Percentiles rank a stretch among this genome's conserved stretches.
These are phyloP conservation scores for Danionella cerebrum DNA, from an alignment of 2,113 vertebrate genomes.

Conservation along the genomic window DNA sequence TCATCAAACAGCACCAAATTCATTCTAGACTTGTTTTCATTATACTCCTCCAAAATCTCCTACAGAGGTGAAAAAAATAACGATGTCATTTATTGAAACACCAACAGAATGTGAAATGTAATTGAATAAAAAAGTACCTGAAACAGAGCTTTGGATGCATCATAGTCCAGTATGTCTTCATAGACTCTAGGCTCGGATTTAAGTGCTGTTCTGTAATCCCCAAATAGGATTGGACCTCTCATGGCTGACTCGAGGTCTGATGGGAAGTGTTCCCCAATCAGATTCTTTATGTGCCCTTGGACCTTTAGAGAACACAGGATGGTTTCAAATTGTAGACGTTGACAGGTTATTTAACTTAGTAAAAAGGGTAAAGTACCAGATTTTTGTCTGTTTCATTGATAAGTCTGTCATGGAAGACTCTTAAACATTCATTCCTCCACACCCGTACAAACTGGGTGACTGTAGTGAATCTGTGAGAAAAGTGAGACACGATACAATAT, in stretches of 20 bases:
- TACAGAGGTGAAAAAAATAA: conserved; percentile 40
- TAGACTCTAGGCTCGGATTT: conserved; percentile 80
- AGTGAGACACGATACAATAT: not conserved
- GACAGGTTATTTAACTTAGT: too few species aligned
- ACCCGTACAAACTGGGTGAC: conserved; percentile 84
- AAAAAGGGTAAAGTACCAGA: too few species aligned
- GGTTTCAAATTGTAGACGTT: too few species aligned
- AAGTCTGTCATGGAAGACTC: conserved; percentile 91
- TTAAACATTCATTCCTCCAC: conserved; percentile 93
- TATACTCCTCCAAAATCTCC: conserved; percentile 95
- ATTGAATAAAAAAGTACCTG: conserved; percentile 63
- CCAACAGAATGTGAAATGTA: not conserved
- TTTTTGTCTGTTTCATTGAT: conserved; percentile 81
- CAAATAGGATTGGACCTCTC: conserved; percentile 87
- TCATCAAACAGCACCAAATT: conserved; percentile 91
- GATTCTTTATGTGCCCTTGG: conserved; percentile 67
- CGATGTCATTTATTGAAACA: not conserved
- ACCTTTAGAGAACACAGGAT: conserved; percentile 67
- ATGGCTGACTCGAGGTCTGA: conserved; percentile 66
- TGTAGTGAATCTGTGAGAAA: conserved; percentile 70
- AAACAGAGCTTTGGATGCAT: conserved; percentile 82
- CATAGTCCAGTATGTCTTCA: conserved; percentile 89
- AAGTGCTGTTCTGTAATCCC: conserved; percentile 83
- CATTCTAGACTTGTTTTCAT: conserved; percentile 76
- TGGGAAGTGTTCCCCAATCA: conserved; percentile 71